Conservation (phyloP, 2,113 vertebrate genomes). For the Cynoglossus semilaevis region DNA sequence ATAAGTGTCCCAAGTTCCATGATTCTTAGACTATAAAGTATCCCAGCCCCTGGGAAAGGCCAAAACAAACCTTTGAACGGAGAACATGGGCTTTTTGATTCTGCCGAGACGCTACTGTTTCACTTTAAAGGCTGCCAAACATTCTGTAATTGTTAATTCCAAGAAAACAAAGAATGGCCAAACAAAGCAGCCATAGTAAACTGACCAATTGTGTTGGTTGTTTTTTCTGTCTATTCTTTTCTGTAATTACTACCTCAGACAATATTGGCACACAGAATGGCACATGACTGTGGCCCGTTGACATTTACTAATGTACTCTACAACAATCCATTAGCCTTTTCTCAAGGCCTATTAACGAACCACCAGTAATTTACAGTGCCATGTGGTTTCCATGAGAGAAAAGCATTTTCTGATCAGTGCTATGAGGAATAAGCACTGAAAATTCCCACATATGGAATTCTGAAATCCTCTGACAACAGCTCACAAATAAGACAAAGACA, state of each 20-base stretch:
- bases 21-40: constrained; percentile 18
- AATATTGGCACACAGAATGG: constrained; percentile 13
- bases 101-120: constrained; percentile 36
- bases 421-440: too few species aligned
- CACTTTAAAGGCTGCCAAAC: constrained; percentile 7
- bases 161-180: constrained; percentile 1
- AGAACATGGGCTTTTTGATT: constrained; percentile 41
- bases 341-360: constrained; percentile 19
- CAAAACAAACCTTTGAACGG: constrained; percentile 58
- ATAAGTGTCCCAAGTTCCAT: constrained; percentile 46
- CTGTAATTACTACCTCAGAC: constrained; percentile 15
- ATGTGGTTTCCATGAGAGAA: background rate
- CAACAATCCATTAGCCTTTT: background rate
- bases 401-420: background rate
- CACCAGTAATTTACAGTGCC: background rate
- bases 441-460: too few species aligned
- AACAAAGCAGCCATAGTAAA: constrained; percentile 14
- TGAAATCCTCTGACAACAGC: too few species aligned
- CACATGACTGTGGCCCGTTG: constrained; percentile 19
- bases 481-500: too few species aligned
- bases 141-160: constrained; percentile 16
- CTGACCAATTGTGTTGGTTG: background rate
- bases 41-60: constrained; percentile 31
- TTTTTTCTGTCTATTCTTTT: constrained; percentile 17
- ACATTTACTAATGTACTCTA: constrained; percentile 5